Conservation (phyloP, 2,797 vertebrate genomes). For the Catharus ustulatus region DNA sequence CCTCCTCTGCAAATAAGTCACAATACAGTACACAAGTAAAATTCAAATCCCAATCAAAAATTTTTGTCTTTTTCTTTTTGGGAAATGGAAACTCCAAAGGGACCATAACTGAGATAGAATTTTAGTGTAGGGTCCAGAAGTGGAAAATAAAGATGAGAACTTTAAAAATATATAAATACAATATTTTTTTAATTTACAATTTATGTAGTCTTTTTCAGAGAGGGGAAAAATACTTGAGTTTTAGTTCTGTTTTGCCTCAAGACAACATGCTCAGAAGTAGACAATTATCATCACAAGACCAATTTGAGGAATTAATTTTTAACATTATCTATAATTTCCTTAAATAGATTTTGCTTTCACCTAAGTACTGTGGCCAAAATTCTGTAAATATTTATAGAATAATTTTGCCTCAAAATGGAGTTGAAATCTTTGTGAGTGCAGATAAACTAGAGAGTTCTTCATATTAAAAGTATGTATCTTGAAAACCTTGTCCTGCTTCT, state of each 20-base stretch:
- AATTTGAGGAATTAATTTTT: not conserved
- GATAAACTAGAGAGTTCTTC: not conserved
- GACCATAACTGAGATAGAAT: not conserved
- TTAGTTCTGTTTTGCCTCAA: not conserved
- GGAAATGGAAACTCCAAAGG: not conserved
- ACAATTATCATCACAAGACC: not conserved
- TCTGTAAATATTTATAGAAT: not conserved
- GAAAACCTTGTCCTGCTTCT: not conserved
- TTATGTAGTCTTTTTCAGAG: not conserved
- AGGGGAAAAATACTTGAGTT: not conserved
- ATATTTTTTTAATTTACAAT: not conserved
- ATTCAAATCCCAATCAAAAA: not conserved
- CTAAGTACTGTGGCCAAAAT: not conserved
- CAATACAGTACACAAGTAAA: not conserved
- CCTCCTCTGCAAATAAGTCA: not conserved
- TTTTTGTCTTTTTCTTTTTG: not conserved
- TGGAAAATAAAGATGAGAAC: not conserved
- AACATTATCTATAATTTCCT: not conserved
- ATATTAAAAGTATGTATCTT: not conserved
- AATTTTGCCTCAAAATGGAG: not conserved
- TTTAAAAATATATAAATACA: not conserved
- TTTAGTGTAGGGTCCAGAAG: not conserved
- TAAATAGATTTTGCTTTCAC: not conserved
- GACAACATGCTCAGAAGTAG: not conserved
- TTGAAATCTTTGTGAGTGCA: not conserved